Evolutionary conservation across 2,113 vertebrate species (phyloP), one percentile per base, ranked within the genome.

Genomic region (Hippolais icterina): DNA sequence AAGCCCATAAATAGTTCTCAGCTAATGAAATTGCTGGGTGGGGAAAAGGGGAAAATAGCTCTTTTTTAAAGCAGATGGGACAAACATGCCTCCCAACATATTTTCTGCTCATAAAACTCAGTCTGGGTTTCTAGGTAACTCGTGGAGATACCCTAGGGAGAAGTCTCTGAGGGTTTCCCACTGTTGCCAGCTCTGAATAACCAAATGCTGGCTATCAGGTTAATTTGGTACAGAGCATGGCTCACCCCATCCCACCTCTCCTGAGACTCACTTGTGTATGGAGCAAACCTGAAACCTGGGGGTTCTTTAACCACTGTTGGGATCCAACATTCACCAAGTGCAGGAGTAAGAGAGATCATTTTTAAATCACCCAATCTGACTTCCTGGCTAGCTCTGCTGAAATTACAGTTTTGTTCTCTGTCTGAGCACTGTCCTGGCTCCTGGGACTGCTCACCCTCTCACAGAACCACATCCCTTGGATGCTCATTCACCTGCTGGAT

Each of bases 51-150:
- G 63, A 72, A 94, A 94, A 86, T 52, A 75, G 65, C 46, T 85
- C 78, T 92, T 90, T 93, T 92, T 82, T 22, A 89, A 96, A 94
- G 93, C 75, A 75, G 74, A 96, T 80, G 89, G 87, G 64, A 70
- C 64, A 86, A 95, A 89, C 84, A 65, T 91, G 69, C 85, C 75
- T 85, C 70, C 70, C 37, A 60, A 93, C 93, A 87, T 96, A 94
- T 79, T 93, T 96, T 79, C 61, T 68, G 28, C 87, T 96, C 76
- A n/a, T 97, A 97, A 97, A 98, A 97, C 92, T 91, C 83, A 81
- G 50, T 39, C 64, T 65, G 57, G 46, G 77, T 94, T 95, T 94
- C 96, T 96, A 95, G 94, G 97, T 95, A 95, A 97, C 96, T 78
- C 27, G 46, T 65, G 71, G 75, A 50, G 81, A 37, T 75, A 61